Conservation (phyloP, 2,113 vertebrate genomes). For the Poecile atricapillus region DNA sequence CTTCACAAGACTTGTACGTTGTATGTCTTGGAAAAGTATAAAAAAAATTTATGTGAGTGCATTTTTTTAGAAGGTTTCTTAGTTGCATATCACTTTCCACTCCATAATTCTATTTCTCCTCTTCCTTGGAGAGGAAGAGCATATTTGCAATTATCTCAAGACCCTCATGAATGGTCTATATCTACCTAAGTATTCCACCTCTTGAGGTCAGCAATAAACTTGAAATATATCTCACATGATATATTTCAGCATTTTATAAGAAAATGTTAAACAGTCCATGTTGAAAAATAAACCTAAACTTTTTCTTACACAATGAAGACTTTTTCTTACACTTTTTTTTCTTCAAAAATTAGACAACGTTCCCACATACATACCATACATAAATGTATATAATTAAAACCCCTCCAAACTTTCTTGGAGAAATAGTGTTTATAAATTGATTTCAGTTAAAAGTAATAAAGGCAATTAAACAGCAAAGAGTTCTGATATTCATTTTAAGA, state of each 20-base stretch:
- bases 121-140: not conserved
- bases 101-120: not conserved
- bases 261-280: not conserved
- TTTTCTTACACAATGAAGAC: not conserved
- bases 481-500: not conserved
- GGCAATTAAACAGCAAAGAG: not conserved
- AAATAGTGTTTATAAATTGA: not conserved
- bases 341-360: not conserved
- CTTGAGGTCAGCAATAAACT: not conserved
- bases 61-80: not conserved
- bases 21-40: not conserved
- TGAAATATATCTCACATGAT: conserved; percentile 9
- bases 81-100: not conserved
- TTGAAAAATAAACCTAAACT: not conserved
- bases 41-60: not conserved
- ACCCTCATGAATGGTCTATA: not conserved
- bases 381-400: not conserved
- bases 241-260: conserved; percentile 16
- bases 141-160: not conserved
- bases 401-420: not conserved
- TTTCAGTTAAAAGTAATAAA: not conserved
- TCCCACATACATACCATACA: not conserved
- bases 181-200: not conserved
- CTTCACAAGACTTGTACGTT: not conserved
- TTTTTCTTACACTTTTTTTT: not conserved